These are phyloP conservation scores for Helostoma temminkii DNA, from an alignment of 2,797 vertebrate genomes.

Conservation along the genomic window DNA sequence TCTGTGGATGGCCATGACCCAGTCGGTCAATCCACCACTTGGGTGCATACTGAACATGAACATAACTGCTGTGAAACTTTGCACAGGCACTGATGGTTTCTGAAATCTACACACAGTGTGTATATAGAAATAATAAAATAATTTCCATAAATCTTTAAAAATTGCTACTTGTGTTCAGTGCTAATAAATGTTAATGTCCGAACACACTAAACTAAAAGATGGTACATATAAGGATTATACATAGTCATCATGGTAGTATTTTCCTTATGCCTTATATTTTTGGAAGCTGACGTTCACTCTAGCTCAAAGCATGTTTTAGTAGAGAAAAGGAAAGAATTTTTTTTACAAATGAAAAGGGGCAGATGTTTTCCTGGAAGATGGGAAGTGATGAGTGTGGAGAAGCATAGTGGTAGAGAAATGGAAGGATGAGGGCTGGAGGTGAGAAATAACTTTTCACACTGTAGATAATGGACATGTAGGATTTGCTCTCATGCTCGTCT, in stretches of 20 bases:
- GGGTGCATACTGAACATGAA: neutral
- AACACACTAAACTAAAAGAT: neutral
- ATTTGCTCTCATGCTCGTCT: constrained; percentile 26
- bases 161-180: neutral
- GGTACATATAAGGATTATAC: neutral
- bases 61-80: neutral
- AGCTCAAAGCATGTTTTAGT: neutral
- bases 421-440: constrained; percentile 6
- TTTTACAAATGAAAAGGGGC: neutral
- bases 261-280: neutral
- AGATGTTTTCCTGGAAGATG: constrained; percentile 8
- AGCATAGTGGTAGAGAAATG: constrained; percentile 6
- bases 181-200: neutral
- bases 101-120: no score
- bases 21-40: neutral
- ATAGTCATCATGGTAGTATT: neutral
- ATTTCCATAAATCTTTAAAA: neutral
- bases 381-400: constrained; percentile 11
- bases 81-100: neutral
- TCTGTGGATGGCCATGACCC: neutral
- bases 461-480: constrained; percentile 19
- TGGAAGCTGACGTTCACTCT: neutral
- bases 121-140: neutral
- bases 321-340: neutral
- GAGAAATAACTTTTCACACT: constrained; percentile 11